Base-by-base conservation (phyloP, 1,140 invertebrate species). In the Carposina sasakii region DNA sequence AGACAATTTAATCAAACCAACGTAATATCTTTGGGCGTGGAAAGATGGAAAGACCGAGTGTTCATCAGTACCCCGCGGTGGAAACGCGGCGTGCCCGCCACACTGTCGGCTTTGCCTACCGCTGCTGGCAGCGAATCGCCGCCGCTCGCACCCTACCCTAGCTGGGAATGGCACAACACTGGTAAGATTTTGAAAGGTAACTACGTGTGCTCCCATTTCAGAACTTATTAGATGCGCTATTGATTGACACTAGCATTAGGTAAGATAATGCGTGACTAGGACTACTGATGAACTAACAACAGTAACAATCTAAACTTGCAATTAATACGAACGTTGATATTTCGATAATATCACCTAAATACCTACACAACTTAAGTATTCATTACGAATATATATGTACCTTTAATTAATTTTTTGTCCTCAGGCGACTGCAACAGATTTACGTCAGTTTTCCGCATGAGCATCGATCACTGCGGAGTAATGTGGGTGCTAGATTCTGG, bases 401-500 rank as follows among this genome's bases (percentile, higher is more conserved):
- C 31, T 36, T 19, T 36, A 41, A 56, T 54, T 67, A 42, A 49
- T 30, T 57, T 64, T 51, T n/a, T n/a, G n/a, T n/a, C n/a, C n/a
- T 31, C 70, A 85, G 84, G 19, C 39, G 86, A 88, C 51, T 94
- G 93, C 63, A 86, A 87, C 0, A 88, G 90, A 19, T 76, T 94
- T 17, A 93, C 91, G 0, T 94, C 93, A 0, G 90, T 94, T 0
- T 94, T 93, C 61, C 86, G 93, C 8, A 88, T 93, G 60, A 88
- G 88, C 54, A 87, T 92, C 0, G 93, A 94, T 63, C 85, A 87
- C 20, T 94, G 93, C 65, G 84, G 88, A 22, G 84, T 92, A 3
- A 77, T 94, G 21, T 94, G 93, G 92, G 87, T 92, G 0, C 77
- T 94, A 15, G 93, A 94, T 67, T 91, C 92, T 0, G 93, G 93